Base-by-base conservation (phyloP, 2,888 invertebrate genomes). In the Notocelia uddmanniana region DNA sequence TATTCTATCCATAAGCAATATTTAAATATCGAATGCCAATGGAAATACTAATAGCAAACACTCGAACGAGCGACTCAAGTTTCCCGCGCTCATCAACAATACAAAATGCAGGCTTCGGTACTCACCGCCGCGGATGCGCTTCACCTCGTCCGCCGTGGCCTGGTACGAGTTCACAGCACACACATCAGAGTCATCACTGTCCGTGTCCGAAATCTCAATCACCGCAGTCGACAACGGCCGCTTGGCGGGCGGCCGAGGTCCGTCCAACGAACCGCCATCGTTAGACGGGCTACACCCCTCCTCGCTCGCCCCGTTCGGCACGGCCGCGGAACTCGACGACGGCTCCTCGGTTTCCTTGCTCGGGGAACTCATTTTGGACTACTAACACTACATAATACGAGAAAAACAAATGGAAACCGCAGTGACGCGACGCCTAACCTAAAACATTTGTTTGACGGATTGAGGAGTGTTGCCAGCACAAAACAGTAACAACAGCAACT, bases 181-280 rank as follows among this genome's bases (percentile, higher is more conserved):
- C n/a, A 94, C 86, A 68, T 93, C 93, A n/a, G 94, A 94, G 73
- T 93, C 94, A 63, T 93, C 93, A 71, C 90, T 93, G 15, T 94
- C 94, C 0, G 93, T 91, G 75, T 94, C 93, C 13, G 93, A 92
- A 64, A 94, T 94, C 79, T 92, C 92, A 64, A 94, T 93, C 18
- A 94, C 92, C 15, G 91, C 70, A 73, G 76, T 82, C 13, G 87
- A 82, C 52, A 86, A 78, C 69, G 84, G 88, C 73, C 92, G 91
- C 85, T 91, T 91, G 83, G 90, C 88, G 87, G 91, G 90, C 87
- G 91, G 91, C 78, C 88, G 85, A 76, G 77, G 80, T 45, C 73
- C 76, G 71, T 77, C 76, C 63, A 79, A 78, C 75, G 80, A 79
- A 75, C 82, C 77, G 59, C 76, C 78, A 34, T 83, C 82, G 59